Evolutionary conservation across 2,113 vertebrate species (phyloP), one percentile per base, ranked within the genome.

Genomic region (Eonycteris spelaea): DNA sequence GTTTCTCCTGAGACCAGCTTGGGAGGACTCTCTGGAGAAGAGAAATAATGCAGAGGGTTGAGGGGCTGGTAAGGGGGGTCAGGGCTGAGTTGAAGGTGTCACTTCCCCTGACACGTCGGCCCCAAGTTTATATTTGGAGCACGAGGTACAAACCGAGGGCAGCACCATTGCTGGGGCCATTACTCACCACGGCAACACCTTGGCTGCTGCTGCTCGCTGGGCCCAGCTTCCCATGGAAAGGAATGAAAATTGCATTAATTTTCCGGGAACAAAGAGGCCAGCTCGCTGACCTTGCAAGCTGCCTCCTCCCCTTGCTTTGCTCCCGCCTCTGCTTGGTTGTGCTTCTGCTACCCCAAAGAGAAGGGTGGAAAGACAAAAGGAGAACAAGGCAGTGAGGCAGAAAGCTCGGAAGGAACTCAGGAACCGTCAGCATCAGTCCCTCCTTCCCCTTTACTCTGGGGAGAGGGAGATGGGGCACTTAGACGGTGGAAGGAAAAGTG

Each of bases 181-280:
- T 97, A 97, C 93, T 97, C 97, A 97, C 97, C 97, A 97, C 63
- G 92, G 97, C 95, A 97, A 97, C 96, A 86, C 92, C 94, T 94
- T 6, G 0, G 94, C 65, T 7, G 51, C 68, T 2, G 4, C 84
- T 12, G 15, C 77, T 93, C 15, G 2, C 94, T 86, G 95, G 84
- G 59, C 97, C 57, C 75, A 26, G 94, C 87, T 95, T 95, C 83
- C 80, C 43, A 0, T 10, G 82, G 96, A 89, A 97, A 95, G 88
- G 61, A 94, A 96, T 82, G 88, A 94, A 97, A 97, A 97, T 97
- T 95, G 67, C 93, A 55, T 35, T 97, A 77, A 96, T 96, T 97
- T 97, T 95, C 96, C 26, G 11, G 91, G 96, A 97, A 97, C 80
- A 94, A 95, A 97, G 95, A 92, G 73, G 74, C 77, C 68, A n/a